Percentiles rank a stretch among this genome's conserved stretches.
phyloP scores from a whole-genome alignment of 2,888 invertebrate species.

The Lycophotia porphyrea region DNA sequence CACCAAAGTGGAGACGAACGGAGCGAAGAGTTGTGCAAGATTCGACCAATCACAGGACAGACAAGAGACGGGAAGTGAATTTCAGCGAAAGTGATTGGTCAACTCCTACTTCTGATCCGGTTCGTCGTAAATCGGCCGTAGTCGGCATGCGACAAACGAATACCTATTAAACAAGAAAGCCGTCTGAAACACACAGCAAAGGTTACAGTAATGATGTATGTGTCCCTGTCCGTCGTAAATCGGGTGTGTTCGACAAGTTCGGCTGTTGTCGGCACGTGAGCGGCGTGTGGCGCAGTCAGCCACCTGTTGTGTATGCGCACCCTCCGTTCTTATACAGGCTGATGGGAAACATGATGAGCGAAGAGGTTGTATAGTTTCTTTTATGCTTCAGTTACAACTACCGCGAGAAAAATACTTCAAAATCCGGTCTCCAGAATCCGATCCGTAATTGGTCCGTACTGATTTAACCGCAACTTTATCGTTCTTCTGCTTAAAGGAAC shows the following conservation, averaged over 20 bases:
- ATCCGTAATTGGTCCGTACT: not conserved
- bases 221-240: conserved; percentile 46
- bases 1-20: not conserved
- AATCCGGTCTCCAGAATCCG: not conserved
- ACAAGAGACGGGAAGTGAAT: not conserved
- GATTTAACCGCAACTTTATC: not conserved
- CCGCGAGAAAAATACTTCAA: not conserved
- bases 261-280: conserved; percentile 68
- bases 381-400: not conserved
- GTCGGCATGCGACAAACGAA: conserved; percentile 59
- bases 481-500: not conserved
- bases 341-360: conserved; percentile 35
- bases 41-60: not conserved
- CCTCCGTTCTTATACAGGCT: conserved; percentile 70
- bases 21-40: not conserved
- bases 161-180: conserved; percentile 19
- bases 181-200: conserved; percentile 25
- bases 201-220: conserved; percentile 42
- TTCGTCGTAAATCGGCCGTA: conserved; percentile 29
- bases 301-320: conserved; percentile 78
- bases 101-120: not conserved
- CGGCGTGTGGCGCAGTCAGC: conserved; percentile 65
- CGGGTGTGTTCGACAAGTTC: conserved; percentile 44
- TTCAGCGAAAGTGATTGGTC: not conserved
- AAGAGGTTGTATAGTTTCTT: not conserved